Evolutionary conservation across 2,113 vertebrate species (phyloP).

Genomic region (Ibidorhyncha struthersii): DNA sequence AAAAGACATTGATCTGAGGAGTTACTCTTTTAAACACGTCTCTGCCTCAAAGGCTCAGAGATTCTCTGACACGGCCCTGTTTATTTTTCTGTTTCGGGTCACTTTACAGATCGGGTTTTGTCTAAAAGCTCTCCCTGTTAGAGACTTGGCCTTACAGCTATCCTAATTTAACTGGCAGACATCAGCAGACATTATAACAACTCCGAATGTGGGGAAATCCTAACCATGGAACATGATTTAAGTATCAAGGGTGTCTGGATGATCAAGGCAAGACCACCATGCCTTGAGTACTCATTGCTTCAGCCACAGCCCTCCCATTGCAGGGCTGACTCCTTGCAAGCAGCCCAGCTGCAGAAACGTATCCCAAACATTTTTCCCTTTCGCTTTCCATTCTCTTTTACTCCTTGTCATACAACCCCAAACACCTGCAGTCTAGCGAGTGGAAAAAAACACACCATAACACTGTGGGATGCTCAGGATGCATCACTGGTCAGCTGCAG

Average conservation of each 20-base stretch:
- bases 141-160: not conserved
- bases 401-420: not conserved
- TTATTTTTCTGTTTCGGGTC: not conserved
- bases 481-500: not conserved
- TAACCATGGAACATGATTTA: not conserved
- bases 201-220: not conserved
- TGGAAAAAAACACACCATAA: constrained; percentile 21
- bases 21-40: not conserved
- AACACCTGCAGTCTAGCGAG: constrained; percentile 12
- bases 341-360: not conserved
- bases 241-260: not conserved
- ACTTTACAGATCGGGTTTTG: not conserved
- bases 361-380: not conserved
- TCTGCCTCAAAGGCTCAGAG: not conserved
- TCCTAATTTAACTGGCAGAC: not conserved
- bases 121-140: not conserved
- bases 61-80: not conserved
- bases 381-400: not conserved
- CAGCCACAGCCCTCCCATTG: not conserved
- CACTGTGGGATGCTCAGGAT: not conserved
- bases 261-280: constrained; percentile 11
- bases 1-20: not conserved
- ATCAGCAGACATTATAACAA: not conserved
- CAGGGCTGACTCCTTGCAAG: not conserved
- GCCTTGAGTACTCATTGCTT: not conserved